Percentiles rank a stretch among this genome's conserved stretches.
Evolutionary conservation across 2,888 invertebrate species (phyloP).

Genomic region (Leucophenga maculata): DNA sequence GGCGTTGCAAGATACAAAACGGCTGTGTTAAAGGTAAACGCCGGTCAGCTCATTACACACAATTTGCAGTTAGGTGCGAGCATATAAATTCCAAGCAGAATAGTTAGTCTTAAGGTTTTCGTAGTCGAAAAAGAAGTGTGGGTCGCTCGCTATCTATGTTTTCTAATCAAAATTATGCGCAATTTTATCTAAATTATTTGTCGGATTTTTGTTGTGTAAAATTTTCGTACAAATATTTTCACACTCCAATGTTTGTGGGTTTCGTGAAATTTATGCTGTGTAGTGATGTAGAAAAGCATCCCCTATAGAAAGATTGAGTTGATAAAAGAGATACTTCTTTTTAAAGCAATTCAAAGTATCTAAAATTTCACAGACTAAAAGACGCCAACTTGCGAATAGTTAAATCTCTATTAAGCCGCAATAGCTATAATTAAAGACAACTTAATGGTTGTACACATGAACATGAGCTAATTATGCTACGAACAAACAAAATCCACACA

Average conservation of each 20-base stretch:
- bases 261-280: too few relatives aligned
- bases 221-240: slow-evolving; percentile 47
- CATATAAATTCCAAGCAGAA: slow-evolving; percentile 60
- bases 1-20: slow-evolving; percentile 11
- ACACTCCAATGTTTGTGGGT: slow-evolving; percentile 38
- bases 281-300: too few relatives aligned
- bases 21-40: slow-evolving; percentile 48
- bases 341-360: neutral
- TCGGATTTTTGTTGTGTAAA: slow-evolving; percentile 34
- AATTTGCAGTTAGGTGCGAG: slow-evolving; percentile 71
- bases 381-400: slow-evolving; percentile 17
- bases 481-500: slow-evolving; percentile 32
- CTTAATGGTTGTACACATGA: slow-evolving; percentile 48
- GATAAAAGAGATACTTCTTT: neutral
- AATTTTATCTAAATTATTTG: slow-evolving; percentile 65
- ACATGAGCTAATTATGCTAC: slow-evolving; percentile 55
- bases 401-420: slow-evolving; percentile 18
- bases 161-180: slow-evolving; percentile 56
- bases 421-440: slow-evolving; percentile 26
- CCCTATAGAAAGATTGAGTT: too few relatives aligned
- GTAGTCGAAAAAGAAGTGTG: slow-evolving; percentile 1
- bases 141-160: slow-evolving; percentile 10
- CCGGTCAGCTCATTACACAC: slow-evolving; percentile 67
- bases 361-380: neutral
- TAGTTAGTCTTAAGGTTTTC: neutral